Percentiles rank a stretch among this genome's conserved stretches.
These are phyloP conservation scores for Trachymyrmex septentrionalis DNA, from an alignment of 1,140 invertebrate species.

Conservation along the genomic window DNA sequence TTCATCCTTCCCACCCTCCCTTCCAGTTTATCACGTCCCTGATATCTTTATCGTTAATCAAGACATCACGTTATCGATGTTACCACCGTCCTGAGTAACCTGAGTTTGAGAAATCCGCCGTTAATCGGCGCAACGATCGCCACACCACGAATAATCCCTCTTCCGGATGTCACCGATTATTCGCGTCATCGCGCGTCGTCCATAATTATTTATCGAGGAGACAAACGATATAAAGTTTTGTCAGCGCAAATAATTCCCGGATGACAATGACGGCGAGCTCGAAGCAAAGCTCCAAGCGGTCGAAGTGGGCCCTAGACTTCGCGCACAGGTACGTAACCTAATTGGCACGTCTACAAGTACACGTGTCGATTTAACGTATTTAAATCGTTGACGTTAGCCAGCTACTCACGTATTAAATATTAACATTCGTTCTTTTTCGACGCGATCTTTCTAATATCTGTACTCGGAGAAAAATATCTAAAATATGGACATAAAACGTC, in stretches of 20 bases:
- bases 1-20: too few relatives aligned
- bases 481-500: too few relatives aligned
- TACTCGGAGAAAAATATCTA: too few relatives aligned
- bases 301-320: conserved; percentile 86
- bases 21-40: neutral
- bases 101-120: neutral
- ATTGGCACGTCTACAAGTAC: neutral
- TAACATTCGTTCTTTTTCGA: neutral
- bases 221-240: neutral
- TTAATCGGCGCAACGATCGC: neutral
- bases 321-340: conserved; percentile 83
- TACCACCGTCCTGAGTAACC: too few relatives aligned
- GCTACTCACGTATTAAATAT: neutral
- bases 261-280: conserved; percentile 69
- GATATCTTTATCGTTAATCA: neutral
- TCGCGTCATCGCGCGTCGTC: neutral
- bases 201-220: neutral
- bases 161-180: conserved; percentile 5
- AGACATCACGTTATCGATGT: neutral
- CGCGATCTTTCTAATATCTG: neutral
- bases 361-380: conserved; percentile 4
- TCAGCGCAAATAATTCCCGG: neutral
- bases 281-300: conserved; percentile 82
- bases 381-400: neutral
- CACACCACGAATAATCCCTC: neutral